A percentile compares a stretch with the other conserved stretches of the same genome.
Evolutionary conservation across 2,113 vertebrate species (phyloP).

Genomic region (Charadrius vociferus): DNA sequence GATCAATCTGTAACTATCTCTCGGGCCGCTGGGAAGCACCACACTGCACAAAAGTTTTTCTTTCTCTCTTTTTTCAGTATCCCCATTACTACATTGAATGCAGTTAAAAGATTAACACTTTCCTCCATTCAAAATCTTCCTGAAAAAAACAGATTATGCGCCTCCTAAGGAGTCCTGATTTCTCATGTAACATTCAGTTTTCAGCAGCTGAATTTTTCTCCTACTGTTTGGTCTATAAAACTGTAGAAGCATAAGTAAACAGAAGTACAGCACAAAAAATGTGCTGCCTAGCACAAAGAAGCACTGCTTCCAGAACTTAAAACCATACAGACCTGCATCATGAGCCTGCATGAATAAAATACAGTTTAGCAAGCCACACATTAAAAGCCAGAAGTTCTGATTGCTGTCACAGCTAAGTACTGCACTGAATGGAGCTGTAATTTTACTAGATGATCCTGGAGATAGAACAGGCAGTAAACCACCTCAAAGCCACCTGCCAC

Average conservation of each 20-base stretch:
- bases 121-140: not conserved
- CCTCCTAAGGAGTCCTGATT: not conserved
- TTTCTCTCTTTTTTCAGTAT: not conserved
- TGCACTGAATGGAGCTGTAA: not conserved
- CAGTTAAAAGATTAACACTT: not conserved
- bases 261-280: not conserved
- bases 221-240: not conserved
- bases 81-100: not conserved
- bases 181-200: not conserved
- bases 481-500: not conserved
- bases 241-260: not conserved
- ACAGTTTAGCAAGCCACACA: not conserved
- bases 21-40: not conserved
- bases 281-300: not conserved
- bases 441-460: not conserved
- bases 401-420: not conserved
- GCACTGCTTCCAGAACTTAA: not conserved
- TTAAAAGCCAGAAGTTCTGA: not conserved
- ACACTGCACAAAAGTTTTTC: not conserved
- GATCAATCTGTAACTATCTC: not conserved
- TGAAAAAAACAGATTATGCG: not conserved
- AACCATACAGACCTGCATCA: not conserved
- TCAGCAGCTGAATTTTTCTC: not conserved
- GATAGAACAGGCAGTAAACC: not conserved
- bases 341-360: not conserved